These are phyloP conservation scores for Catocala sponsa DNA, from an alignment of 2,888 invertebrate genomes.

Conservation along the genomic window DNA sequence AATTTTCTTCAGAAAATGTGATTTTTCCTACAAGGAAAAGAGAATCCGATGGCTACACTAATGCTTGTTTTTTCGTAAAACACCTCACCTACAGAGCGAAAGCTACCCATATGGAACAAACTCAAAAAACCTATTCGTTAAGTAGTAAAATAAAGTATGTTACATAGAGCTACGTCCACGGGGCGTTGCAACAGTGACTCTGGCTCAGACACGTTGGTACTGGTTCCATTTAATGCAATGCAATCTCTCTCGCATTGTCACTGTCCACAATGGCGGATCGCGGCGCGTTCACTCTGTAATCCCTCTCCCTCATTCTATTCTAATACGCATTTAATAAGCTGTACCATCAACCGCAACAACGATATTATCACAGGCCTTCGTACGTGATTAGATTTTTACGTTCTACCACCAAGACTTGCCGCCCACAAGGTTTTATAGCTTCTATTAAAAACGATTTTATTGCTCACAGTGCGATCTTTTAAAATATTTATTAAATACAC, in stretches of 20 bases:
- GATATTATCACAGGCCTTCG: slow-evolving; percentile 53
- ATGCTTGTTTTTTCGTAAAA: too few relatives aligned
- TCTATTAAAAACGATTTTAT: slow-evolving; percentile 42
- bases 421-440: slow-evolving; percentile 40
- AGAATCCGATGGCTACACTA: too few relatives aligned
- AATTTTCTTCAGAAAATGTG: too few relatives aligned
- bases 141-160: too few relatives aligned
- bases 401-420: slow-evolving; percentile 36
- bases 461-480: slow-evolving; percentile 27
- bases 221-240: slow-evolving; percentile 68
- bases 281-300: slow-evolving; percentile 63
- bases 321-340: slow-evolving; percentile 61
- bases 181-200: slow-evolving; percentile 32
- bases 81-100: too few relatives aligned
- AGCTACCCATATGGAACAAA: neutral
- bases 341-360: slow-evolving; percentile 56
- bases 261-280: slow-evolving; percentile 61
- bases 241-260: slow-evolving; percentile 69
- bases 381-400: slow-evolving; percentile 60
- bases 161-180: slow-evolving; percentile 48
- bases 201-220: slow-evolving; percentile 51
- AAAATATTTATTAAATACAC: slow-evolving; percentile 40
- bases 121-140: neutral
- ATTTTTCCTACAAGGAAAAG: too few relatives aligned
- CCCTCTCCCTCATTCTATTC: slow-evolving; percentile 65